Conservation (phyloP, 2,113 vertebrate species). For the Pelmatolapia mariae region DNA sequence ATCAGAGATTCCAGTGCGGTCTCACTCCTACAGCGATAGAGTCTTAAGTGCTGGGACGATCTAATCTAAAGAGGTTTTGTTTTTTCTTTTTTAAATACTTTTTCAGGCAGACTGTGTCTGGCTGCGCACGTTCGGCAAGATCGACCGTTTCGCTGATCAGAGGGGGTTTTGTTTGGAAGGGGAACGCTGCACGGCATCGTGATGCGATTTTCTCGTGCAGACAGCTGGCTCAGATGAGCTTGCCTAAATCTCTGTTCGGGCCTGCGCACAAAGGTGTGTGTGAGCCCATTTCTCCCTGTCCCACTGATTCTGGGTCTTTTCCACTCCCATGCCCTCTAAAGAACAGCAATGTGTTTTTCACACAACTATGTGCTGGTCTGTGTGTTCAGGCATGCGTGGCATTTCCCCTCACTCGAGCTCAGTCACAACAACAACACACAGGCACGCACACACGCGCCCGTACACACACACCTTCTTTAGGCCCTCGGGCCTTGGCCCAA, state of each 20-base stretch:
- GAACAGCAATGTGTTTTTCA: conserved; percentile 65
- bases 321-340: conserved; percentile 59
- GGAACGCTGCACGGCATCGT: neutral
- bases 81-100: neutral
- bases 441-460: neutral
- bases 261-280: conserved; percentile 43
- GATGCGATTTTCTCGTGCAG: conserved; percentile 41
- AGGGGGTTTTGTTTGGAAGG: neutral
- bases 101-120: neutral
- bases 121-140: neutral
- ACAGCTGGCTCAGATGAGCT: conserved; percentile 50
- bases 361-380: conserved; percentile 67
- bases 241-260: conserved; percentile 35
- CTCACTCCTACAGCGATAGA: neutral
- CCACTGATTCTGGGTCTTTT: conserved; percentile 50
- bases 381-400: conserved; percentile 73
- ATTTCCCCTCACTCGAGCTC: conserved; percentile 73
- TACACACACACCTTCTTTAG: conserved; percentile 26
- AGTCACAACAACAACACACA: conserved; percentile 51
- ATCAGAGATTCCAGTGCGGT: conserved; percentile 31
- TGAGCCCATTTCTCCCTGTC: conserved; percentile 34
- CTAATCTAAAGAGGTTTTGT: conserved; percentile 3
- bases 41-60: conserved; percentile 21
- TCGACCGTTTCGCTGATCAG: conserved; percentile 12
- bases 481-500: conserved; percentile 29